Evolutionary conservation across 2,888 invertebrate species (phyloP), one percentile per base, ranked within the genome.

Genomic region (Drosophila anomalipes): DNA sequence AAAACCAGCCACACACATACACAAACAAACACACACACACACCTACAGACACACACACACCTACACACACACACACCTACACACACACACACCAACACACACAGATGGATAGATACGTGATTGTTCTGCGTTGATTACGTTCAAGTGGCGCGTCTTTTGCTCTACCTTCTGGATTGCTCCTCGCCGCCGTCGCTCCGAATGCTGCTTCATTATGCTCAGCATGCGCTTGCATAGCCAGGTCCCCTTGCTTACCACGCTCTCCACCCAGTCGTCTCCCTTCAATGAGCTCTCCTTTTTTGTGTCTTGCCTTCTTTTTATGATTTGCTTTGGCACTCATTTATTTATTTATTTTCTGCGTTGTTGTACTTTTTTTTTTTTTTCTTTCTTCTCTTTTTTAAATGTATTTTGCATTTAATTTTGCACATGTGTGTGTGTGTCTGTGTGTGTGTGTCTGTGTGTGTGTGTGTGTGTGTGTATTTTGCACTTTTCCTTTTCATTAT

Each of bases 401-500:
- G 66, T 82, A 63, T 81, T 83, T 80, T 75, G 74, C 83, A 82
- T 82, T 77, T 80, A 77, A 83, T 82, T 82, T 82, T 72, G 51
- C 14, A 62, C n/a, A n/a, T n/a, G 58, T 56, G 35, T 56, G 52
- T 60, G 64, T 57, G 41, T 51, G 32, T 56, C 47, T 60, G 58
- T 54, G 41, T 53, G 61, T 35, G 4, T 14, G 51, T 60, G 49
- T 51, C 64, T 41, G 35, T 59, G 47, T 28, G 33, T 56, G 64
- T 53, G 39, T 63, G 33, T 49, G 39, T 58, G 52, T 63, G 44
- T 49, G 35, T 74, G 37, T 79, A 47, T 54, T 74, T 83, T 81
- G 63, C 75, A 83, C 82, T 82, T 82, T 82, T 83, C 77, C 81
- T 82, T 83, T 83, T 80, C 69, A 57, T 53, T 61, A 47, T 54